Evolutionary conservation across 2,888 invertebrate genomes (phyloP).

Genomic region (Carabus problematicus): DNA sequence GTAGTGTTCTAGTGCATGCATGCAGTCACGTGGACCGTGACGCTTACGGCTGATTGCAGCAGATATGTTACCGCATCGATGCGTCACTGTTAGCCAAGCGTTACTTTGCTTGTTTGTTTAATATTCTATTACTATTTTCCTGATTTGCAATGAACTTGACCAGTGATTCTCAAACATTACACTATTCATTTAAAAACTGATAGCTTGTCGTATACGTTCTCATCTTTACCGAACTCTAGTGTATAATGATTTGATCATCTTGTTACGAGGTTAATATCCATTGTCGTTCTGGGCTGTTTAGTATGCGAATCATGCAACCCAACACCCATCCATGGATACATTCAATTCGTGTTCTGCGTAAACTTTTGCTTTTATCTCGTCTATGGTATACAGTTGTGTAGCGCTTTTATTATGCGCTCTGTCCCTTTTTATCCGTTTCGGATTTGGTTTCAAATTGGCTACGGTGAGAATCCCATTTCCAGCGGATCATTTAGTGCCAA

Average conservation of each 20-base stretch:
- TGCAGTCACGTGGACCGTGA: no score
- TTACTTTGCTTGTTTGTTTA: no score
- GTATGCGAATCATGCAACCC: conserved; percentile 28
- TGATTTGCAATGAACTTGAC: neutral
- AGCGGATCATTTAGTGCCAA: neutral
- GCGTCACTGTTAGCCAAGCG: no score
- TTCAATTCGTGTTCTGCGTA: conserved; percentile 41
- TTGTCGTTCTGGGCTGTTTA: neutral
- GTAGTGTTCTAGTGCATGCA: no score
- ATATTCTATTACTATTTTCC: no score
- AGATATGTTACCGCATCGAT: no score
- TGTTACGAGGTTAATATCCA: no score
- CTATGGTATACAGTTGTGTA: conserved; percentile 46
- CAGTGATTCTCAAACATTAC: conserved; percentile 1
- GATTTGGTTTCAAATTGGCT: conserved; percentile 45
- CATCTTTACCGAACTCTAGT: no score
- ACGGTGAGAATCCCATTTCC: conserved; percentile 26
- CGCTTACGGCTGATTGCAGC: no score
- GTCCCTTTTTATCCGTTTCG: conserved; percentile 41
- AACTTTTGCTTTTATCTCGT: conserved; percentile 37
- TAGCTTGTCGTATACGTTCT: no score
- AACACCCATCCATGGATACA: conserved; percentile 21
- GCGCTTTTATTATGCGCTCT: conserved; percentile 48
- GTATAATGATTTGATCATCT: no score
- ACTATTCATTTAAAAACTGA: neutral